A percentile compares a stretch with the other conserved stretches of the same genome.
Conservation (phyloP, 2,113 vertebrate genomes). For the Gyps fulvus region DNA sequence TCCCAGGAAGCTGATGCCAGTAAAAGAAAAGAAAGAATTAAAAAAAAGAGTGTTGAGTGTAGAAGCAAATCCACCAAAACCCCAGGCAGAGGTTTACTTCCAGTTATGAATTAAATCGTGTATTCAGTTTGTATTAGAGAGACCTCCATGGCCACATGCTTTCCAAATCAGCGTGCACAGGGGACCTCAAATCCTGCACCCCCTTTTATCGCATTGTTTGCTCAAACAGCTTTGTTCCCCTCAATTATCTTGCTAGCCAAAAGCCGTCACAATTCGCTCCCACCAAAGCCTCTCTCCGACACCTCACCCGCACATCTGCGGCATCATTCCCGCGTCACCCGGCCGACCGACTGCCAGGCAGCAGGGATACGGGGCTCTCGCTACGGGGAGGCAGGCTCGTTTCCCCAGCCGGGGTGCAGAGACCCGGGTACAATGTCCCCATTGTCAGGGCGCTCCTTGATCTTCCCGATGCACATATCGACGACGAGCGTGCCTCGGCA, state of each 20-base stretch:
- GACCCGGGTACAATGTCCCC: not conserved
- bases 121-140: not conserved
- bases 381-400: accelerated
- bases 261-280: not conserved
- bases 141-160: accelerated
- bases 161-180: not conserved
- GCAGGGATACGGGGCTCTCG: not conserved
- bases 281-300: not conserved
- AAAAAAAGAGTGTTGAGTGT: no score
- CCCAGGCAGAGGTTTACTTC: not conserved
- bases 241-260: not conserved
- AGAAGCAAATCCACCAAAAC: not conserved
- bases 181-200: not conserved
- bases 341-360: accelerated
- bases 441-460: not conserved
- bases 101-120: not conserved
- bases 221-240: not conserved
- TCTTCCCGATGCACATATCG: accelerated
- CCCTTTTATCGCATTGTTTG: not conserved
- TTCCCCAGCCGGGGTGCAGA: not conserved
- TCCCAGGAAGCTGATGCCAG: not conserved
- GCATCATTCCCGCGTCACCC: accelerated
- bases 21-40: not conserved
- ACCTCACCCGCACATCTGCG: accelerated
- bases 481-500: not conserved